These are phyloP conservation scores for Rhagium mordax DNA, from an alignment of 2,888 invertebrate species.

Conservation along the genomic window DNA sequence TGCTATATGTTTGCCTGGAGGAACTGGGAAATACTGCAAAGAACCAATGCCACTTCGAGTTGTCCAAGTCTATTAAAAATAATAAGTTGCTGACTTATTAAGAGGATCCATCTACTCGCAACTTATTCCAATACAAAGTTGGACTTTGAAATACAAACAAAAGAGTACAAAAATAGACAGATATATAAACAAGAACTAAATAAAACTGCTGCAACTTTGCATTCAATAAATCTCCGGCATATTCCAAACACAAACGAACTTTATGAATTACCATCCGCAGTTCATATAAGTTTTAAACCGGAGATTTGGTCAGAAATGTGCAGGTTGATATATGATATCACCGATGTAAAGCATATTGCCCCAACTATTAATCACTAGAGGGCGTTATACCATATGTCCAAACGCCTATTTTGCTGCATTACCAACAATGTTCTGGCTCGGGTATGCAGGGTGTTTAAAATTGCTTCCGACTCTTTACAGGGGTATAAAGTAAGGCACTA, in stretches of 20 bases:
- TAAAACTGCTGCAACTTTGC: background rate
- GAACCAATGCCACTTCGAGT: too few species aligned
- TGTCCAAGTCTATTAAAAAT: too few species aligned
- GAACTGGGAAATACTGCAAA: too few species aligned
- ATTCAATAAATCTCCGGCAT: background rate
- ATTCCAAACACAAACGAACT: background rate
- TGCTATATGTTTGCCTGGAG: too few species aligned
- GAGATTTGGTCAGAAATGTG: slow-evolving; percentile 15
- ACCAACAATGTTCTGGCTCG: background rate
- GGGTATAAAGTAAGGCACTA: slow-evolving; percentile 3
- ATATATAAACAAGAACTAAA: background rate
- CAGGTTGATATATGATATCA: slow-evolving; percentile 55
- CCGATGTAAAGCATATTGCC: slow-evolving; percentile 35
- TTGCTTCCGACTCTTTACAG: slow-evolving; percentile 15
- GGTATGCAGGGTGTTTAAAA: slow-evolving; percentile 24
- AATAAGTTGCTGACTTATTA: too few species aligned
- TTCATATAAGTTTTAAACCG: slow-evolving; percentile 4
- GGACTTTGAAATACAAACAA: too few species aligned
- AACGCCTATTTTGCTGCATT: slow-evolving; percentile 24
- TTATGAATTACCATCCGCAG: background rate
- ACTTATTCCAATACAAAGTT: too few species aligned
- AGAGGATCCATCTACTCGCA: too few species aligned
- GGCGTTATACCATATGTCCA: slow-evolving; percentile 29
- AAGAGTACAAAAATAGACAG: background rate
- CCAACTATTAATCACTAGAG: slow-evolving; percentile 30